Evolutionary conservation across 1,140 invertebrate species (phyloP), one percentile per base, ranked within the genome.

Genomic region (Liolophura sinensis): DNA sequence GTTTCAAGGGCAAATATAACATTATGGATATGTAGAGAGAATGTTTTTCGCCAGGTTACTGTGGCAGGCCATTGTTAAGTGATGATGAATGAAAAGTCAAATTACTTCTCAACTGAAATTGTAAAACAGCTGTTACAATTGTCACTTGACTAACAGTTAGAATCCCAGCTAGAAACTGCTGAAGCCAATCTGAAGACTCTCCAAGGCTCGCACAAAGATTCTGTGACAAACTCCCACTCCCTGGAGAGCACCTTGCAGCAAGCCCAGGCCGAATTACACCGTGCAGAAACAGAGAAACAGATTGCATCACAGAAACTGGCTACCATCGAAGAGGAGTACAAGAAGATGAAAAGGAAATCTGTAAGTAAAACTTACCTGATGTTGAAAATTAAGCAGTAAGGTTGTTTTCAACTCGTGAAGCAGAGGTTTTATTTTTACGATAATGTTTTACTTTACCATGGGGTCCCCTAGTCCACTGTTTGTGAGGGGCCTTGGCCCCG

Each of bases 231-330:
- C 27, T 58, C 31, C 11, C 63, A 69, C 46, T 65, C 69, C 31
- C 57, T 71, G 27, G 73, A 79, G 57, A 66, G 64, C 47, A 54
- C 72, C 1, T 6, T 80, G 31, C 71, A 77, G 27, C 69, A 75
- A 9, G 16, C 71, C 4, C 70, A 70, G 22, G 18, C 54, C 7
- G 68, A 72, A 55, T 61, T 74, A 0, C 31, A 9, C 31, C 31
- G 31, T 3, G 31, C 31, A 54, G 18, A 3, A 54, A 7, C 12
- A 54, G 18, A 54, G n/a, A 20, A 20, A 54, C 51, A n/a, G 18
- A 12, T 54, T 54, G 51, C 7, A 12, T 54, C 51, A 54, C n/a
- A 54, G 51, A 54, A 24, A 54, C 18, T 20, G 51, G 51, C n/a
- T 24, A 12, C n/a, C 18, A 20, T 54, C 24, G 18, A 20, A 12